Evolutionary conservation across 2,888 invertebrate genomes (phyloP).

Genomic region (Lypha dubia): DNA sequence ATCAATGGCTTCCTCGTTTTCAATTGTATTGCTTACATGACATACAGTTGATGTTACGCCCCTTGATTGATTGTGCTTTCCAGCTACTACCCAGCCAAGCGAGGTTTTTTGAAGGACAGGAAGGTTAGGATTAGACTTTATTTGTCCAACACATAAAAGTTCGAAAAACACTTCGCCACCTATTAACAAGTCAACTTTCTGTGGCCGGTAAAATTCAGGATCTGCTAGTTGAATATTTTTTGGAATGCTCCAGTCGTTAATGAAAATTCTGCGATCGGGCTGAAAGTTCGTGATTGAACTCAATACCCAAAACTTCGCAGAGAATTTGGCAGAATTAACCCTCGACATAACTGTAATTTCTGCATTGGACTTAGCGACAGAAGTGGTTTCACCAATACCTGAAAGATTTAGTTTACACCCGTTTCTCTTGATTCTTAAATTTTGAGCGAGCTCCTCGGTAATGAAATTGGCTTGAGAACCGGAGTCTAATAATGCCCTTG

Average conservation of each 20-base stretch:
- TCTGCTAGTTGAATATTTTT: not conserved
- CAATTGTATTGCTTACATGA: too few species aligned
- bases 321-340: too few species aligned
- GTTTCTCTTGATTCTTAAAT: not conserved
- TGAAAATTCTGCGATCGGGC: too few species aligned
- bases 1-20: not conserved
- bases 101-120: slow-evolving; percentile 28
- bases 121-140: not conserved
- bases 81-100: slow-evolving; percentile 1
- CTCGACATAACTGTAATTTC: too few species aligned
- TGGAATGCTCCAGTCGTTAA: too few species aligned
- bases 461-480: slow-evolving; percentile 34
- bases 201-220: not conserved
- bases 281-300: too few species aligned
- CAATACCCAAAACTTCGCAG: too few species aligned
- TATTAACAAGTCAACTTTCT: not conserved
- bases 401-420: slow-evolving; percentile 1
- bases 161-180: not conserved
- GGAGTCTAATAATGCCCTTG: slow-evolving; percentile 38
- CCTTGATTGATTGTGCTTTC: not conserved
- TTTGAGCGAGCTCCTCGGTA: slow-evolving; percentile 24
- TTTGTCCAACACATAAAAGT: not conserved
- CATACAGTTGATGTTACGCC: too few species aligned
- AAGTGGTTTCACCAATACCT: slow-evolving; percentile 18
- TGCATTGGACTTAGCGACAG: not conserved